phyloP scores from a whole-genome alignment of 2,797 vertebrate species.

The Cercopithecus petaurista region DNA sequence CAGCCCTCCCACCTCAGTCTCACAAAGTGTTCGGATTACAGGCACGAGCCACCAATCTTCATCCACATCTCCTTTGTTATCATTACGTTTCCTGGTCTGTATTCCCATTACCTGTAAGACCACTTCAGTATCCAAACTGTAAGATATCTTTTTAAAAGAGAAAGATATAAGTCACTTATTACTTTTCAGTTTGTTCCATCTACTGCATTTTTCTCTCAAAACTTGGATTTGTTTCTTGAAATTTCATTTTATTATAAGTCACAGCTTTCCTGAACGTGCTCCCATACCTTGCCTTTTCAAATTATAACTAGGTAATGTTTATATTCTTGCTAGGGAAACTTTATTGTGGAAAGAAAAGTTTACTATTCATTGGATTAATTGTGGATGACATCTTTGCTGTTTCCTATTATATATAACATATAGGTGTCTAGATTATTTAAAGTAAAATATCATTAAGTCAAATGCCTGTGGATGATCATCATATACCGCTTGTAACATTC shows the following conservation, averaged over 20 bases:
- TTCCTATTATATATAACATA: neutral
- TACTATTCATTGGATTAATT: neutral
- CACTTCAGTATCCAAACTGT: neutral
- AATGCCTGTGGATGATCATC: neutral
- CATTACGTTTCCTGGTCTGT: neutral
- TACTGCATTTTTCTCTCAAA: neutral
- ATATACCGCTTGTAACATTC: neutral
- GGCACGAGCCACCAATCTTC: neutral
- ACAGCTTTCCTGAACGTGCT: neutral
- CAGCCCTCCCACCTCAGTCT: neutral
- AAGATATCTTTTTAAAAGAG: neutral
- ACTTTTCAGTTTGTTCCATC: neutral
- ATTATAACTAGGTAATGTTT: neutral
- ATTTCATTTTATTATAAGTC: neutral
- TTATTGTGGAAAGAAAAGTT: neutral
- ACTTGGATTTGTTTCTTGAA: slow-evolving; percentile 31
- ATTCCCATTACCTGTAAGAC: neutral
- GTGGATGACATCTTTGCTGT: neutral
- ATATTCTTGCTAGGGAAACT: neutral
- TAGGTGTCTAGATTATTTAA: slow-evolving; percentile 16
- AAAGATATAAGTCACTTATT: neutral
- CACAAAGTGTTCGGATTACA: neutral
- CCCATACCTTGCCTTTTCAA: neutral
- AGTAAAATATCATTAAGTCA: slow-evolving; percentile 15
- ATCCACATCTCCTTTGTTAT: neutral